Evolutionary conservation across 2,113 vertebrate species (phyloP).

Genomic region (Casuarius casuarius): DNA sequence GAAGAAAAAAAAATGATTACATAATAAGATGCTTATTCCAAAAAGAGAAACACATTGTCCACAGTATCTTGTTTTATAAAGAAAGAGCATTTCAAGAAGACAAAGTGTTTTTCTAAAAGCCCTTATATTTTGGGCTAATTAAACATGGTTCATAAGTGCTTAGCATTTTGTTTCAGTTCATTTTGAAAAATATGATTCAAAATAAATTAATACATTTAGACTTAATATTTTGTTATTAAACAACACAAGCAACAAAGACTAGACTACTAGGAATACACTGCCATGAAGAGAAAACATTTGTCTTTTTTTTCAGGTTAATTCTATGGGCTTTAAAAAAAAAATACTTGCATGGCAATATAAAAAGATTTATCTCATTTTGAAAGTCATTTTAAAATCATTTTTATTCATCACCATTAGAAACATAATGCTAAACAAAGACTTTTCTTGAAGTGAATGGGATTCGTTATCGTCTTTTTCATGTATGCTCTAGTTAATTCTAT

Average conservation of each 20-base stretch:
- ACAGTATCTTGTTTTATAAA: background rate
- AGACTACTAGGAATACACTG: background rate
- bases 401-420: background rate
- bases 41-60: background rate
- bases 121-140: background rate
- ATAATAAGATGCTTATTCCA: background rate
- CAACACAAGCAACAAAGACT: background rate
- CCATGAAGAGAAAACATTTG: background rate
- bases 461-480: background rate
- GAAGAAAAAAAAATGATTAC: background rate
- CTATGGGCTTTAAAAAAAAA: background rate
- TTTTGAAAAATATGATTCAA: background rate
- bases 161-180: background rate
- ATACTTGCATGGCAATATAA: background rate
- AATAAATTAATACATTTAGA: background rate
- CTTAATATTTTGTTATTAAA: background rate
- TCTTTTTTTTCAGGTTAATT: background rate
- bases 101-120: background rate
- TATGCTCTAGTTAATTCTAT: background rate
- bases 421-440: fast-evolving
- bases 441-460: background rate
- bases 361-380: background rate
- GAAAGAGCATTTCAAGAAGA: background rate
- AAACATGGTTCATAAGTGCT: background rate
- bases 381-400: background rate